phyloP scores from a whole-genome alignment of 2,113 vertebrate genomes.

The Nyctereutes procyonoides region DNA sequence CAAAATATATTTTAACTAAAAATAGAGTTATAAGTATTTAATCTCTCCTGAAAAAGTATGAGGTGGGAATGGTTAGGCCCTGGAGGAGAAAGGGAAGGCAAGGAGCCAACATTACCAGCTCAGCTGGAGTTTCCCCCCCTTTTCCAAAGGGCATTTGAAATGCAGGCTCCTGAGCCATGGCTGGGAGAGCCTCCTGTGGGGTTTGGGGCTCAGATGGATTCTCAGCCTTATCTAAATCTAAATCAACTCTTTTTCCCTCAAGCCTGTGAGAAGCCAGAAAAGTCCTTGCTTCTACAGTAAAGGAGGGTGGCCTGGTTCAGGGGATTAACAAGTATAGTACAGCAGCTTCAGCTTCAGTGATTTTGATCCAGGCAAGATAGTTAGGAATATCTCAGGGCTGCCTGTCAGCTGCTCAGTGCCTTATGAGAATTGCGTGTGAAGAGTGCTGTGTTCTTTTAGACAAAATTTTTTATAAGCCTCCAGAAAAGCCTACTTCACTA shows the following conservation, averaged over 20 bases:
- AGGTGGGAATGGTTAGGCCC: not conserved
- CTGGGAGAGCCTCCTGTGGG: not conserved
- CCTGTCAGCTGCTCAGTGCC: not conserved
- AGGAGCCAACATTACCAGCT: not conserved
- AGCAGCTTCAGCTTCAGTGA: not conserved
- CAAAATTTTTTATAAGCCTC: not conserved
- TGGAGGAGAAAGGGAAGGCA: not conserved
- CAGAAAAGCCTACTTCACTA: not conserved
- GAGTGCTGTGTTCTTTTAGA: not conserved
- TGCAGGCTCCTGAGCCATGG: not conserved
- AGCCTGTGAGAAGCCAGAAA: not conserved
- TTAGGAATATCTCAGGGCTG: too few species aligned
- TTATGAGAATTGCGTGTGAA: not conserved
- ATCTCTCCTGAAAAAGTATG: constrained; percentile 27
- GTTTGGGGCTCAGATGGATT: not conserved
- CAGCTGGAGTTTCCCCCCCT: not conserved
- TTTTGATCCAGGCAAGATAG: not conserved
- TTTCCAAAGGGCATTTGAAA: not conserved
- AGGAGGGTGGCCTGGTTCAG: not conserved
- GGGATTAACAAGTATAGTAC: not conserved
- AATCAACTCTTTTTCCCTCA: not conserved
- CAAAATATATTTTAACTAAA: constrained; percentile 77
- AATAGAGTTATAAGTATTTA: constrained; percentile 47
- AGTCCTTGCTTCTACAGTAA: not conserved
- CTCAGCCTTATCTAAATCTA: constrained; percentile 29